These are phyloP conservation scores for Trogon surrucura DNA, from an alignment of 2,113 vertebrate species.

Conservation along the genomic window DNA sequence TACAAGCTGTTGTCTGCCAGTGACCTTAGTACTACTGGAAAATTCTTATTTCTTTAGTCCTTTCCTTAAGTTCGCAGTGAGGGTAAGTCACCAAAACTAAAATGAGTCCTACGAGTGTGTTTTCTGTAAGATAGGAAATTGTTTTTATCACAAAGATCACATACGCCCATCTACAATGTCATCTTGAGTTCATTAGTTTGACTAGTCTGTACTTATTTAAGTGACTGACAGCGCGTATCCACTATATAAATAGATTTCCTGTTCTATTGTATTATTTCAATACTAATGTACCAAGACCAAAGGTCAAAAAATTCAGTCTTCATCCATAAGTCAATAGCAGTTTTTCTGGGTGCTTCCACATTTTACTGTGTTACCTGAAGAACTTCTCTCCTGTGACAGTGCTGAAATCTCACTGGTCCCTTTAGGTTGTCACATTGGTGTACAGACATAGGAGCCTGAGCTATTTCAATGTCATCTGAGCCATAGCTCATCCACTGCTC, in stretches of 20 bases:
- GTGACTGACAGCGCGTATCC: background rate
- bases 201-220: background rate
- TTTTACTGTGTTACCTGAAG: background rate
- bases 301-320: background rate
- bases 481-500: no score
- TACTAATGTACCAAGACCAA: background rate
- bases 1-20: background rate
- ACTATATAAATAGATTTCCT: background rate
- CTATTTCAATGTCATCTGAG: background rate
- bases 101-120: background rate
- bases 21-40: background rate
- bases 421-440: background rate
- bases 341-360: background rate
- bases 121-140: background rate
- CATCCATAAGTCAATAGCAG: background rate
- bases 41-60: background rate
- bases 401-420: background rate
- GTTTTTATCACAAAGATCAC: background rate
- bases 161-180: rapidly evolving
- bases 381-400: background rate
- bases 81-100: background rate
- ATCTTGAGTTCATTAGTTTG: background rate
- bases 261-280: background rate
- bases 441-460: background rate
- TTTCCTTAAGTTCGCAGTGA: background rate